Conservation (phyloP, 2,113 vertebrate genomes). For the Meleagris gallopavo region DNA sequence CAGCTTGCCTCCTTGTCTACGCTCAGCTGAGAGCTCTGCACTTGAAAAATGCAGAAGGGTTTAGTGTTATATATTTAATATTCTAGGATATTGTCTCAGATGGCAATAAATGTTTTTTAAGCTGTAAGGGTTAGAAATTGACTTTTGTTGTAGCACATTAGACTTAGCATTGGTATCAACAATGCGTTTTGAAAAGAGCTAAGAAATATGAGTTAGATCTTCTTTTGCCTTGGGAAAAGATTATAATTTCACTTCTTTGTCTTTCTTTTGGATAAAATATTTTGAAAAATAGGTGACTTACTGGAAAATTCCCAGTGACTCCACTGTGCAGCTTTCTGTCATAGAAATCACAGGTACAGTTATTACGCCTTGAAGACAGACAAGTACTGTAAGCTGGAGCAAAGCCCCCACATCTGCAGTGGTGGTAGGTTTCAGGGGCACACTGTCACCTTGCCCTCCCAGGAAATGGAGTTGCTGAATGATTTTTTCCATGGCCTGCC, state of each 20-base stretch:
- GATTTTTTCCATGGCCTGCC: background rate
- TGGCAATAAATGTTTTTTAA: slow-evolving; percentile 40
- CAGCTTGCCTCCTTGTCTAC: background rate
- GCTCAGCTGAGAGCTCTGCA: background rate
- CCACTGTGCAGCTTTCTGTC: background rate
- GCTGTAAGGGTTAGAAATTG: slow-evolving; percentile 15
- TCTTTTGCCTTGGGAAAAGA: slow-evolving; percentile 10
- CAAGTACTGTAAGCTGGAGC: background rate
- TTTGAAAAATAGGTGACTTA: background rate
- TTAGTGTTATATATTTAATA: slow-evolving; percentile 42
- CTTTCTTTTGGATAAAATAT: background rate
- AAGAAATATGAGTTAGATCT: background rate
- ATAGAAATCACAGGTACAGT: background rate
- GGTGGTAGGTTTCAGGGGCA: background rate
- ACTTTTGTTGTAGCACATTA: background rate
- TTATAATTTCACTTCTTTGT: background rate
- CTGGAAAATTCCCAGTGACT: slow-evolving; percentile 15
- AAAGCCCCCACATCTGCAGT: background rate
- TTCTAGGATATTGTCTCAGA: slow-evolving; percentile 23
- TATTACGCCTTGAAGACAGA: background rate
- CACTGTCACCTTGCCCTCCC: background rate
- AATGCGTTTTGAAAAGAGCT: slow-evolving; percentile 26
- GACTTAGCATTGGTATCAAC: slow-evolving; percentile 33
- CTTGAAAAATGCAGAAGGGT: background rate
- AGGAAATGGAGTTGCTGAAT: background rate